These are phyloP conservation scores for Chrysina gloriosa DNA, from an alignment of 2,888 invertebrate genomes.

Conservation along the genomic window DNA sequence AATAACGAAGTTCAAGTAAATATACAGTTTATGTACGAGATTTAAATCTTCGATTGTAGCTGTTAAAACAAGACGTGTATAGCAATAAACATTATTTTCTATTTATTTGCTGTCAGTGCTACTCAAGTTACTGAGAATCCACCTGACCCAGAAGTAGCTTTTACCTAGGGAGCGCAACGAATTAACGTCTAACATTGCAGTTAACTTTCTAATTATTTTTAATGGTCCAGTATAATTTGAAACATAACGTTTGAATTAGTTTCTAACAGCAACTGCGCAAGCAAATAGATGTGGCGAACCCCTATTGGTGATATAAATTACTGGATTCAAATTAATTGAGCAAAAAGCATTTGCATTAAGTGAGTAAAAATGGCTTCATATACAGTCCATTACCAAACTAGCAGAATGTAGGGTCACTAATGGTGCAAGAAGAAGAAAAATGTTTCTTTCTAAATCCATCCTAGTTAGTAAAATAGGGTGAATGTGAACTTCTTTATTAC, in stretches of 20 bases:
- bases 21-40: too few species aligned
- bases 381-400: constrained; percentile 43
- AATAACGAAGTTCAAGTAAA: too few species aligned
- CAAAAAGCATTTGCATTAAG: constrained; percentile 15
- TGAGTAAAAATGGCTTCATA: constrained; percentile 40
- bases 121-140: not conserved
- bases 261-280: not conserved
- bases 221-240: not conserved
- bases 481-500: not conserved
- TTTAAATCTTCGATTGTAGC: too few species aligned
- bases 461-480: not conserved
- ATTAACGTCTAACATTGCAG: not conserved
- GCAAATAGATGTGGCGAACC: not conserved
- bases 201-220: constrained; percentile 10
- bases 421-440: constrained; percentile 48
- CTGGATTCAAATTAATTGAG: constrained; percentile 19
- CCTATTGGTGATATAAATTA: constrained; percentile 24
- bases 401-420: constrained; percentile 46
- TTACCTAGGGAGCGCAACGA: not conserved
- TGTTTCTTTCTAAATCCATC: not conserved
- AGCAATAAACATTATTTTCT: not conserved
- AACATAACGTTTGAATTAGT: constrained; percentile 15
- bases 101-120: not conserved
- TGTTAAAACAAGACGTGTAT: not conserved
- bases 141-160: not conserved